A percentile compares a stretch with the other conserved stretches of the same genome.
Conservation (phyloP, 2,888 invertebrate genomes). For the Drosophila meridiana region DNA sequence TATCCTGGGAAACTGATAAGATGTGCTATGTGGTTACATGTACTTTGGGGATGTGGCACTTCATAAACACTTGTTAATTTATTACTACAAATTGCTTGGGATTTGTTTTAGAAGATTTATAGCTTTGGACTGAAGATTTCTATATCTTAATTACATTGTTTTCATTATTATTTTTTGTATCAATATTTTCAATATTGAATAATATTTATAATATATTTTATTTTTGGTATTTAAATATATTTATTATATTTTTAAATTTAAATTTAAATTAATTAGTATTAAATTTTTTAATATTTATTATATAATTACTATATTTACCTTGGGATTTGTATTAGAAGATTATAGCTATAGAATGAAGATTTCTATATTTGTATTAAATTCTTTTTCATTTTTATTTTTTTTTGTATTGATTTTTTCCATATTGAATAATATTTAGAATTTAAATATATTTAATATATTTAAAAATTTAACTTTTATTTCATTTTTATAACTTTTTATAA, state of each 20-base stretch:
- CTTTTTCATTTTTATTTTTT: background rate
- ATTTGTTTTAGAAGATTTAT: background rate
- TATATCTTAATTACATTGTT: background rate
- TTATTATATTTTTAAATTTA: no score
- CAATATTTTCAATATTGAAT: background rate
- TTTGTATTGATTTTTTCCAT: no score
- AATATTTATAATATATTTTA: no score
- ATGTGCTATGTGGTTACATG: background rate
- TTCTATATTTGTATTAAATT: no score
- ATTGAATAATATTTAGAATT: no score
- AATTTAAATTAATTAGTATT: background rate
- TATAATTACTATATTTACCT: background rate
- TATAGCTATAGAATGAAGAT: no score
- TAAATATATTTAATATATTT: background rate
- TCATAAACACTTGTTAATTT: conserved; percentile 30
- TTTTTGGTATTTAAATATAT: no score
- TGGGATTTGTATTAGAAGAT: no score
- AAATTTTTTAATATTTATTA: background rate
- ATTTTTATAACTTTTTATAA: background rate
- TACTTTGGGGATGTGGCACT: background rate
- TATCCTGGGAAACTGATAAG: conserved; percentile 38
- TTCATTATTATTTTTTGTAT: background rate
- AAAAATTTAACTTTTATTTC: no score
- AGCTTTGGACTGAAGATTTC: no score
- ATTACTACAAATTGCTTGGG: conserved; percentile 31